Percentiles rank a stretch among this genome's conserved stretches.
Conservation (phyloP, 2,113 vertebrate genomes). For the Seriola rivoliana region DNA sequence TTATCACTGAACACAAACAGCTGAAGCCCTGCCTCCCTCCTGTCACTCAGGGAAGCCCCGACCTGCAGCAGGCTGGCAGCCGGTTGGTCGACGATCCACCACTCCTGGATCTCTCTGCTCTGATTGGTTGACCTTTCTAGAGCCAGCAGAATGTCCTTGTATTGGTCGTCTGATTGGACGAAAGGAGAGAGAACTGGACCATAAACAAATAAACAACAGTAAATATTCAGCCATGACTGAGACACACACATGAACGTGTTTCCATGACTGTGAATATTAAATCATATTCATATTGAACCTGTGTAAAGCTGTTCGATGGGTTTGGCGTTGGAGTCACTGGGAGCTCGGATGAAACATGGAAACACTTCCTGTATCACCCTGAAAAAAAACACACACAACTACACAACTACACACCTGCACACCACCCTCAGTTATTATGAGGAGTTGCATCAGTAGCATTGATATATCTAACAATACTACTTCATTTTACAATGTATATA, state of each 20-base stretch:
- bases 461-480: too few species aligned
- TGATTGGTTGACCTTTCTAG: conserved; percentile 84
- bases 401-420: too few species aligned
- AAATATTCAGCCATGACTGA: too few species aligned
- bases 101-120: conserved; percentile 85
- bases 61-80: conserved; percentile 52
- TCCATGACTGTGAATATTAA: not conserved
- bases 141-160: conserved; percentile 89
- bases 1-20: conserved; percentile 94
- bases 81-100: conserved; percentile 92
- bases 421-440: too few species aligned
- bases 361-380: conserved; percentile 90
- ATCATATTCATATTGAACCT: conserved; percentile 76
- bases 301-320: conserved; percentile 90
- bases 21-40: conserved; percentile 84
- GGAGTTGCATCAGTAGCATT: too few species aligned
- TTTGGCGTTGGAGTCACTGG: conserved; percentile 92
- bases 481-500: too few species aligned
- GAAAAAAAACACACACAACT: conserved; percentile 33
- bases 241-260: too few species aligned
- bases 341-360: conserved; percentile 92
- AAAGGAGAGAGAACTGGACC: not conserved
- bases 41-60: conserved; percentile 17
- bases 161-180: conserved; percentile 80
- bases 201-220: not conserved